Conservation (phyloP, 2,797 vertebrate species). For the Heteromormyrus szaboi region DNA sequence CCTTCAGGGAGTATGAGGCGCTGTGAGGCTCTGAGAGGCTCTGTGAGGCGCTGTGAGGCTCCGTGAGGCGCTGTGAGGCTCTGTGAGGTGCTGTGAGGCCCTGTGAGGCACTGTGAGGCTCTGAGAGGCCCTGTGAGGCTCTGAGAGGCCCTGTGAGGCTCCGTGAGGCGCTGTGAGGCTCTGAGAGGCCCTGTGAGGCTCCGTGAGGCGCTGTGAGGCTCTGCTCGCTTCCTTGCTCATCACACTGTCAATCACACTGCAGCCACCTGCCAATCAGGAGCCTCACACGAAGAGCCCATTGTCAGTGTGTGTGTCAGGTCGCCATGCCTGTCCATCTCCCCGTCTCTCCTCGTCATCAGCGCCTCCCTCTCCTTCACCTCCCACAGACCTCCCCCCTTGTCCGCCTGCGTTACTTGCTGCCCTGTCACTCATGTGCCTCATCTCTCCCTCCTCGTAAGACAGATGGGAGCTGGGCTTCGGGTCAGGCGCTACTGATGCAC, state of each 20-base stretch:
- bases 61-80: not conserved
- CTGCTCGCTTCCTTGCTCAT: not conserved
- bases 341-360: not conserved
- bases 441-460: not conserved
- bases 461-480: conserved; percentile 11
- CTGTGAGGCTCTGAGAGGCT: too few relatives aligned
- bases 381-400: not conserved
- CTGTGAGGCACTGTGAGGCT: too few relatives aligned
- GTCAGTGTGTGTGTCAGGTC: not conserved
- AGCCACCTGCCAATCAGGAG: conserved; percentile 17
- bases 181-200: too few relatives aligned
- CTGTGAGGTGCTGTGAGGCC: too few relatives aligned
- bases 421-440: conserved; percentile 11
- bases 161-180: too few relatives aligned
- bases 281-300: conserved; percentile 16
- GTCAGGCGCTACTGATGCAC: not conserved
- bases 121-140: too few relatives aligned
- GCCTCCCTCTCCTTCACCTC: not conserved
- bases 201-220: not conserved
- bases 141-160: too few relatives aligned
- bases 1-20: not conserved
- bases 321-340: not conserved
- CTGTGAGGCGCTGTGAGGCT: too few relatives aligned
- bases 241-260: conserved; percentile 4
- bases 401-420: not conserved